These are phyloP conservation scores for Smutsia gigantea DNA, from an alignment of 2,797 vertebrate genomes.

Conservation along the genomic window DNA sequence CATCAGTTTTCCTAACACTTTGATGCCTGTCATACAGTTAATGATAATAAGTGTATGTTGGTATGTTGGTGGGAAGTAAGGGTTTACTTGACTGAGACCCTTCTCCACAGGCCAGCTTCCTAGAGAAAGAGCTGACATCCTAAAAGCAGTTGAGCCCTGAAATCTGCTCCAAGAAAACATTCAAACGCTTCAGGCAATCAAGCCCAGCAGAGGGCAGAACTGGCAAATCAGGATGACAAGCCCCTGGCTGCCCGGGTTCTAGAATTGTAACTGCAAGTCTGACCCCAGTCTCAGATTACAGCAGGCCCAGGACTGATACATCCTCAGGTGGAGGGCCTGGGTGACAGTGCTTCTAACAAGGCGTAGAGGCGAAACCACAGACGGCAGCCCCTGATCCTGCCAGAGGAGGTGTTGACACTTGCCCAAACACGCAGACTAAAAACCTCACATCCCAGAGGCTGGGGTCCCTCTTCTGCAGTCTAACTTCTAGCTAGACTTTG, in stretches of 20 bases:
- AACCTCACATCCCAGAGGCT: not conserved
- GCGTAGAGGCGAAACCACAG: not conserved
- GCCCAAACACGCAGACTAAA: not conserved
- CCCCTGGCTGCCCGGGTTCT: not conserved
- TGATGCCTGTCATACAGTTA: not conserved
- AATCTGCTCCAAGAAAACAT: not conserved
- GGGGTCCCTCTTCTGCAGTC: not conserved
- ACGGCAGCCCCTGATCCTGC: not conserved
- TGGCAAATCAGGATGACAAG: not conserved
- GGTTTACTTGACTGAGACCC: accelerated
- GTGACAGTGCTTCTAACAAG: not conserved
- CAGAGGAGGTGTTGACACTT: not conserved
- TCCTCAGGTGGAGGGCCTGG: not conserved
- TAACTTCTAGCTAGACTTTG: not conserved
- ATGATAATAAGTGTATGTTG: not conserved
- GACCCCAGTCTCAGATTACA: not conserved
- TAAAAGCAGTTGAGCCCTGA: not conserved
- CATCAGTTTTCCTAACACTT: not conserved
- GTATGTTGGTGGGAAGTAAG: not conserved
- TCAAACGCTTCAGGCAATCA: not conserved
- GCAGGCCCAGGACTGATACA: accelerated
- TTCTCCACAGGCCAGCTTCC: not conserved
- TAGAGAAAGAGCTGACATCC: not conserved
- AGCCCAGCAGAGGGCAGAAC: too few species aligned
- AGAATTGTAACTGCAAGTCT: not conserved